phyloP scores from a whole-genome alignment of 1,140 invertebrate species.

The Drosophila melanogaster region Release_6_plus_ISO1_MT NT_033777.3:27633001-27633500 shows the following conservation, averaged over 20 bases:
- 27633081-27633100: slow-evolving; percentile 45
- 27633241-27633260: slow-evolving; percentile 6
- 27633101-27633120: slow-evolving; percentile 62
- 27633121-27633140: slow-evolving; percentile 39
- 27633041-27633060: slow-evolving; percentile 74
- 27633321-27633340: slow-evolving; percentile 86
- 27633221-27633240: neutral
- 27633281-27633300: slow-evolving; percentile 85
- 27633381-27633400: slow-evolving; percentile 90
- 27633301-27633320: slow-evolving; percentile 85
- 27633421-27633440: slow-evolving; percentile 93
- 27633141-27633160: slow-evolving; percentile 65
- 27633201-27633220: slow-evolving; percentile 72
- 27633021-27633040: slow-evolving; percentile 81
- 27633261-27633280: slow-evolving; percentile 86
- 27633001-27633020: slow-evolving; percentile 79
- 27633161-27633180: slow-evolving; percentile 80
- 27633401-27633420: slow-evolving; percentile 92
- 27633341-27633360: slow-evolving; percentile 89
- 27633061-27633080: slow-evolving; percentile 21
- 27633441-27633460: slow-evolving; percentile 89
- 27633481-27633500: slow-evolving; percentile 94
- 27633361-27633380: slow-evolving; percentile 89
- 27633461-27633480: slow-evolving; percentile 89
- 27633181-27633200: slow-evolving; percentile 85